Percentiles rank a stretch among this genome's conserved stretches.
These are phyloP conservation scores for Coluber constrictor DNA, from an alignment of 2,797 vertebrate species.

Conservation along the genomic window DNA sequence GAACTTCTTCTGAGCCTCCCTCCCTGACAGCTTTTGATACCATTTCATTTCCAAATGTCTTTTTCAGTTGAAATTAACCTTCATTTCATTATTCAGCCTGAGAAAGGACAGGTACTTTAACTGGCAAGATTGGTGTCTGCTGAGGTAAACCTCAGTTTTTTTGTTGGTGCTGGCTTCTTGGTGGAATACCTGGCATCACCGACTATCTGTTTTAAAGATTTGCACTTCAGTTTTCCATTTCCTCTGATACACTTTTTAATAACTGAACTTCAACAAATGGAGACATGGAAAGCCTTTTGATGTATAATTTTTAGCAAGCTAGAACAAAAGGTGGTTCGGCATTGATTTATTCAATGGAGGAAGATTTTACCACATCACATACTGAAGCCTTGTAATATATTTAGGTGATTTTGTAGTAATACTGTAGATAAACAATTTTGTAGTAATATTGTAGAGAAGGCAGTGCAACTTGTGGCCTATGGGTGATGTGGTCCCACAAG, in stretches of 20 bases:
- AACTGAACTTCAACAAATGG: not conserved
- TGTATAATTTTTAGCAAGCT: not conserved
- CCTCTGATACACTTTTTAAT: not conserved
- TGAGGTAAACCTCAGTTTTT: slow-evolving; percentile 19
- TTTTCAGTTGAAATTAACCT: slow-evolving; percentile 47
- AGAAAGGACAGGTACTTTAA: not conserved
- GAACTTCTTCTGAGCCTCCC: slow-evolving; percentile 3
- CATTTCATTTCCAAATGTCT: slow-evolving; percentile 29
- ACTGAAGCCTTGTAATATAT: not conserved
- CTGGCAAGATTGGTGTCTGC: not conserved
- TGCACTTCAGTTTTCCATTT: not conserved
- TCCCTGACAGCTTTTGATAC: slow-evolving; percentile 19
- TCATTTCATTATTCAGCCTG: slow-evolving; percentile 36
- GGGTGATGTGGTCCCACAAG: not conserved
- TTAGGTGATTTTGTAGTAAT: not conserved
- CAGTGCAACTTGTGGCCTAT: no score
- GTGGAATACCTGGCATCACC: slow-evolving; percentile 15
- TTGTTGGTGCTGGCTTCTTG: slow-evolving; percentile 4
- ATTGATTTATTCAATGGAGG: not conserved
- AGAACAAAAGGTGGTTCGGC: not conserved
- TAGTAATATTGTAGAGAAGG: not conserved
- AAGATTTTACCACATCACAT: not conserved
- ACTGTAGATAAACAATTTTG: not conserved
- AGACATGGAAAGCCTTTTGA: not conserved
- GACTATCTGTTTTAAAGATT: slow-evolving; percentile 40